Evolutionary conservation across 2,797 vertebrate genomes (phyloP).

Genomic region (Microctenopoma lineatum): DNA sequence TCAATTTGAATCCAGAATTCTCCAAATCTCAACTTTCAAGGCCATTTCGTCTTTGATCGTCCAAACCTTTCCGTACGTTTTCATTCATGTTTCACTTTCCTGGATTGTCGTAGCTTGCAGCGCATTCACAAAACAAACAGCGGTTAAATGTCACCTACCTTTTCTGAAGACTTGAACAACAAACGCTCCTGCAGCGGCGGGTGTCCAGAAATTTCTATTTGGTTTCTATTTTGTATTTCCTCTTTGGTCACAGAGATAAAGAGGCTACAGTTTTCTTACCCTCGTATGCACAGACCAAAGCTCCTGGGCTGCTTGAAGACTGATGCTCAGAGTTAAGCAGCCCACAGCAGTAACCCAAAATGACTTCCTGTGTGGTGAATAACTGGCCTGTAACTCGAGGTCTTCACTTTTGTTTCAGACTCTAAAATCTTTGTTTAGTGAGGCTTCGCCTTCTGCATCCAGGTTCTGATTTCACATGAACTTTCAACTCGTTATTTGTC

Average conservation of each 20-base stretch:
- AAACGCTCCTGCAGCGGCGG: slow-evolving; percentile 11
- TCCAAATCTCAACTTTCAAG: no score
- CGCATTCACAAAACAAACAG: slow-evolving; percentile 11
- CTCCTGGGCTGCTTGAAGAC: slow-evolving; percentile 5
- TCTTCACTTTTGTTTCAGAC: slow-evolving; percentile 22
- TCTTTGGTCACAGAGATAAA: slow-evolving; percentile 16
- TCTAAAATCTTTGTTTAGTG: neutral
- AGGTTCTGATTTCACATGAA: neutral
- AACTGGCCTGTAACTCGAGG: slow-evolving; percentile 47
- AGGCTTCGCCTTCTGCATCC: neutral
- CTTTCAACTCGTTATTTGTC: neutral
- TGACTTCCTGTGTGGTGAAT: slow-evolving; percentile 74
- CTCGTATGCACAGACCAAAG: neutral
- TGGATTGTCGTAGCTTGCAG: neutral
- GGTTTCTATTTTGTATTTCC: neutral
- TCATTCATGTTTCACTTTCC: slow-evolving; percentile 21
- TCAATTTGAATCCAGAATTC: no score
- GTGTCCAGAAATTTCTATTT: slow-evolving; percentile 22
- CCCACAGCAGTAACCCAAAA: slow-evolving; percentile 56
- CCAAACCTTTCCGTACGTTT: slow-evolving; percentile 13
- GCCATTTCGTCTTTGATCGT: neutral
- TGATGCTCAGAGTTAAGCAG: slow-evolving; percentile 22
- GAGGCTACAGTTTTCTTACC: slow-evolving; percentile 12
- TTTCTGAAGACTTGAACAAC: slow-evolving; percentile 33
- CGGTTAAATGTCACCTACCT: slow-evolving; percentile 48